Evolutionary conservation across 2,797 vertebrate genomes (phyloP).

Genomic region (Dryobates pubescens): DNA sequence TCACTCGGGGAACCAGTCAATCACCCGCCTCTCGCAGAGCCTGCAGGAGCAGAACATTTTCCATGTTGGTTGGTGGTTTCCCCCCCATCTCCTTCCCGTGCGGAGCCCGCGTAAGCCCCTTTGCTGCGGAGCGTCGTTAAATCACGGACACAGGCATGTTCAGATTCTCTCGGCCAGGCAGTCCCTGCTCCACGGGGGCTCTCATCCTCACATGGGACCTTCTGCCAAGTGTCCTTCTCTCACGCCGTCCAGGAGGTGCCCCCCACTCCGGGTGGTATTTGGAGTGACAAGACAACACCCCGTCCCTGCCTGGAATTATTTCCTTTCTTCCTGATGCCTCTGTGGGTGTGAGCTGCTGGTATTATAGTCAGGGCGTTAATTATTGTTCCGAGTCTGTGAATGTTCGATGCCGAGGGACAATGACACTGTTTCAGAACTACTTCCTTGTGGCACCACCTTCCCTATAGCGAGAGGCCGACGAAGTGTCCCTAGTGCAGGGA

Average conservation of each 20-base stretch:
- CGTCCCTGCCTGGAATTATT: neutral
- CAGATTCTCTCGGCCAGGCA: neutral
- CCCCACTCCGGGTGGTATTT: neutral
- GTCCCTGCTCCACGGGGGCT: neutral
- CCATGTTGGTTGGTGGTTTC: neutral
- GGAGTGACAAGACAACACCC: neutral
- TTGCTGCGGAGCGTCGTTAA: neutral
- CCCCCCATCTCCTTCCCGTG: neutral
- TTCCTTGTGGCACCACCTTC: constrained; percentile 34
- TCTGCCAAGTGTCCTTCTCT: neutral
- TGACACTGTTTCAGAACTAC: constrained; percentile 4
- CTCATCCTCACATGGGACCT: neutral
- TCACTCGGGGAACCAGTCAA: constrained; percentile 32
- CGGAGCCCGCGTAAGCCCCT: neutral
- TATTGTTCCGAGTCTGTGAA: constrained; percentile 23
- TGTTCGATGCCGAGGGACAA: neutral
- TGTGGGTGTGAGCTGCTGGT: neutral
- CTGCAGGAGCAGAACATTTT: constrained; percentile 32
- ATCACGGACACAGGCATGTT: neutral
- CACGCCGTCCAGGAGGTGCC: neutral
- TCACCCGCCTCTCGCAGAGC: constrained; percentile 6
- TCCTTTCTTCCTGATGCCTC: constrained; percentile 2
- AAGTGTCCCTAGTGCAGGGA: neutral
- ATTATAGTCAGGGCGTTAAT: constrained; percentile 11
- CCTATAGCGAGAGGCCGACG: neutral